Conservation (phyloP, 2,888 invertebrate genomes). For the Lasius fuliginosus region DNA sequence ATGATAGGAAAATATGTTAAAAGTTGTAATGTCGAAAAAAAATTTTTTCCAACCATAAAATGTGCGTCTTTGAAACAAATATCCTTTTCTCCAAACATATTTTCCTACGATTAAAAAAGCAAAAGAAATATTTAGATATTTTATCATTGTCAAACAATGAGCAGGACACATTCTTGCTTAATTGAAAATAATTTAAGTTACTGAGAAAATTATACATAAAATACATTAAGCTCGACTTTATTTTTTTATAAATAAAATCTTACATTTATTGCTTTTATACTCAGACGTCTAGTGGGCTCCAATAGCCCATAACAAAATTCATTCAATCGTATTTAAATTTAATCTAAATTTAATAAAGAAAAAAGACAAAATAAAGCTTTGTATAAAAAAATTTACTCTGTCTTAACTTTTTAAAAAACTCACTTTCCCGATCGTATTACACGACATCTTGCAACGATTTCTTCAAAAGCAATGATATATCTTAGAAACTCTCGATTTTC, state of each 20-base stretch:
- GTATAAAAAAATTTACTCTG: background rate
- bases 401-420: slow-evolving; percentile 1
- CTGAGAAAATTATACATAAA: background rate
- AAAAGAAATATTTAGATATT: background rate
- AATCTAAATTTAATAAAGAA: slow-evolving; percentile 3
- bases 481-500: slow-evolving; percentile 48
- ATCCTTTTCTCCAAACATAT: background rate
- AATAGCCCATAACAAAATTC: slow-evolving; percentile 5
- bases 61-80: background rate
- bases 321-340: background rate
- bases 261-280: background rate
- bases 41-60: background rate
- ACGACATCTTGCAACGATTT: slow-evolving; percentile 63
- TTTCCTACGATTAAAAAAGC: background rate
- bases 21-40: background rate
- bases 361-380: background rate
- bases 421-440: background rate
- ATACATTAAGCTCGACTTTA: background rate
- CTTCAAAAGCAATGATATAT: slow-evolving; percentile 68
- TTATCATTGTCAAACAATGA: background rate
- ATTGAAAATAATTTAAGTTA: slow-evolving; percentile 3
- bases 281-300: background rate
- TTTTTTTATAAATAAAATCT: background rate
- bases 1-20: background rate
- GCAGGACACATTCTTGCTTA: background rate